Base-by-base conservation (phyloP, 2,113 vertebrate genomes). In the Willisornis vidua region DNA sequence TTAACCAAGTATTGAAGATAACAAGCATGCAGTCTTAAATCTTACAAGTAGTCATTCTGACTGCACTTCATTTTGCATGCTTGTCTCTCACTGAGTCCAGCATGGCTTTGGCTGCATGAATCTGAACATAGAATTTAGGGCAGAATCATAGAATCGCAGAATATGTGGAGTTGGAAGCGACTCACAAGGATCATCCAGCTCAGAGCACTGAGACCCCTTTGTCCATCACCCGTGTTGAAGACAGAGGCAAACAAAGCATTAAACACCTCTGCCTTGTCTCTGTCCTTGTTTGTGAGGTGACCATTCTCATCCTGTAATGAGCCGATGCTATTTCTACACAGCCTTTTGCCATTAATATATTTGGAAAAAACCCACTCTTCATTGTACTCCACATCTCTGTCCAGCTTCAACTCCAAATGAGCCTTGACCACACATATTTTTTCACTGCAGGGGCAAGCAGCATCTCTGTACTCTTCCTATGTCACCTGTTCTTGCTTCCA, bases 241-340 rank as follows among this genome's bases (percentile, higher is more conserved):
- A 46, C 18, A 18, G 39, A 31, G 33, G 4, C 12, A 55, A 63
- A 73, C 45, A 73, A 39, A 37, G 7, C 17, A 33, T 63, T 63
- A 46, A 46, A 46, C 22, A 54, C 22, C 22, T 37, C 20, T 84
- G 39, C 22, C 33, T 63, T 63, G 37, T 63, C 39, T 49, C 43
- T 39, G 26, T 63, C 39, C 17, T 33, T 41, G 7, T 75, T 51
- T 67, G 8, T 37, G 25, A 59, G 25, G 17, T 59, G 54, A 25
- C 6, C 17, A 8, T 25, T 19, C 16, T 20, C 16, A 58, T 29
- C 35, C 12, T 58, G 4, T 25, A 28, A 20, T 10, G 29, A 75
- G 29, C 7, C 0, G 0, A 25, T 20, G 12, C 29, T 67, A 58
- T 59, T 86, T 68, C 37, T 31, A 43, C 4, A 3, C 31, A 7